These are phyloP conservation scores for Tetragonula carbonaria DNA, from an alignment of 2,888 invertebrate genomes.

Conservation along the genomic window DNA sequence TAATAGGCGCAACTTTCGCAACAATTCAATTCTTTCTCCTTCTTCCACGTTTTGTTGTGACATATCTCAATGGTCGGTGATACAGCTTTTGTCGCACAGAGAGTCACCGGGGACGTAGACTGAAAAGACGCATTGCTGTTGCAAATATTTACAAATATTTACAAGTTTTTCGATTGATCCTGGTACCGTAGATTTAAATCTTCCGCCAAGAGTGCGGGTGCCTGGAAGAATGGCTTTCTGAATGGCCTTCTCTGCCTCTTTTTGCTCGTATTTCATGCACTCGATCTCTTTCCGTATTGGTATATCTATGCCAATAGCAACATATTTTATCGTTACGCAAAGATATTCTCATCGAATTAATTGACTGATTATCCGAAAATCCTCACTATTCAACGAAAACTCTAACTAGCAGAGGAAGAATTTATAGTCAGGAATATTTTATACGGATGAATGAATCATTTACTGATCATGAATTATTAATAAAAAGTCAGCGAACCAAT, in stretches of 20 bases:
- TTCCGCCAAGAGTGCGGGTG: constrained; percentile 63
- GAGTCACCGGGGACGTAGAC: constrained; percentile 12
- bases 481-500: neutral
- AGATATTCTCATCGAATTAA: neutral
- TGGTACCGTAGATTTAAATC: constrained; percentile 63
- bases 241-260: constrained; percentile 63
- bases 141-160: constrained; percentile 49
- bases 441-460: neutral
- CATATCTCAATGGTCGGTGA: neutral
- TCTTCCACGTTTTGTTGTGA: neutral
- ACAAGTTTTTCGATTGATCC: constrained; percentile 54
- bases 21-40: neutral
- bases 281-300: constrained; percentile 48
- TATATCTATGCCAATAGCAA: constrained; percentile 34
- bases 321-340: neutral
- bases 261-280: constrained; percentile 53
- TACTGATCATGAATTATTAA: neutral
- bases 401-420: neutral
- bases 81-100: neutral
- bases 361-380: constrained; percentile 7
- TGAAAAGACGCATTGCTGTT: constrained; percentile 22
- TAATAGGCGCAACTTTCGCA: constrained; percentile 21
- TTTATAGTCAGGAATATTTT: neutral
- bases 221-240: constrained; percentile 66
- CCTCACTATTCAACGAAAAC: no score